Conservation (phyloP, 2,888 invertebrate genomes). For the Nymphalis c-album region DNA sequence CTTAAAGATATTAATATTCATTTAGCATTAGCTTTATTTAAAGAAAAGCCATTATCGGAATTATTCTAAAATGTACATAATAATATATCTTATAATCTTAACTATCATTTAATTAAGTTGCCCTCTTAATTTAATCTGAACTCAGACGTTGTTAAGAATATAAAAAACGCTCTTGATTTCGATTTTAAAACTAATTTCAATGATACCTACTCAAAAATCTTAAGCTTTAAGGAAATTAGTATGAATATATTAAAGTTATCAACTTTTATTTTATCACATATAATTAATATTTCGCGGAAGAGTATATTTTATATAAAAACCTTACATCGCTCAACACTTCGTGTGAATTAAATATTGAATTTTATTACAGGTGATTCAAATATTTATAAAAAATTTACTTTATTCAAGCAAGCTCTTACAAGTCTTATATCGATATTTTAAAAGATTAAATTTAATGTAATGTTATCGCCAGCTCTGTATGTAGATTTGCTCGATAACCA, state of each 20-base stretch:
- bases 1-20: neutral
- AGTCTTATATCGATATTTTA: too few relatives aligned
- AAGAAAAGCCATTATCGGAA: neutral
- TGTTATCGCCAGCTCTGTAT: too few relatives aligned
- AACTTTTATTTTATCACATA: neutral
- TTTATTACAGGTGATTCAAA: too few relatives aligned
- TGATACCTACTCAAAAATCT: neutral
- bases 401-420: too few relatives aligned
- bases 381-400: too few relatives aligned
- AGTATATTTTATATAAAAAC: neutral
- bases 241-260: conserved; percentile 2
- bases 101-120: neutral
- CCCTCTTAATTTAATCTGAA: conserved; percentile 5
- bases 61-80: neutral
- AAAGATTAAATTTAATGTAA: too few relatives aligned
- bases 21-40: neutral
- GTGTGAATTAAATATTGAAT: neutral
- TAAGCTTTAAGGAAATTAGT: conserved; percentile 9
- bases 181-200: neutral
- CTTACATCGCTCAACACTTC: neutral
- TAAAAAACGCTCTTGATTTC: neutral
- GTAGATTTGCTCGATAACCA: too few relatives aligned
- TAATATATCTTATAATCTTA: neutral
- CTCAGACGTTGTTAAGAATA: neutral
- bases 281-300: neutral